Base-by-base conservation (phyloP, 2,113 vertebrate genomes). In the Elanoides forficatus region DNA sequence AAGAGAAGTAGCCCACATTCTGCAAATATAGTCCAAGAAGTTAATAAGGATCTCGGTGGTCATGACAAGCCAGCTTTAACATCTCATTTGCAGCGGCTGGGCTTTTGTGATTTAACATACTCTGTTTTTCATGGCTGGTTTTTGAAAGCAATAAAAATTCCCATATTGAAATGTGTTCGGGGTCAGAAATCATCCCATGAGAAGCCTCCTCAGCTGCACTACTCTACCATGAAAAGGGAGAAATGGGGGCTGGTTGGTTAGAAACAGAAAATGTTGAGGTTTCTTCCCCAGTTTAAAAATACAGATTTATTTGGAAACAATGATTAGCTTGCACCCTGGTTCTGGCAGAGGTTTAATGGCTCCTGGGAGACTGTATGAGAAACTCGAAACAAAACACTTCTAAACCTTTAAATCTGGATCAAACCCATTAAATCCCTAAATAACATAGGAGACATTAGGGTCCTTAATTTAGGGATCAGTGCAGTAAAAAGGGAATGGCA, bases 401-500 rank as follows among this genome's bases (percentile, higher is more conserved):
- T 80, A 73, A 75, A 91, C 78, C 42, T 84, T 84, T 86, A 81
- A 95, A 95, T 86, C 72, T 92, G 43, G 81, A 84, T 97, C 40
- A 81, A 97, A 96, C 45, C 79, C 32, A 58, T 97, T 96, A 95
- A 97, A 96, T 96, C 66, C 29, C 74, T 84, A 72, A 96, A 94
- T 85, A 90, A 84, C 85, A 92, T 8, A 56, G 74, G 48, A 97
- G 85, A 79, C 83, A 75, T 56, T 96, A 92, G 90, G 6, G 67
- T n/a, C 52, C 74, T 76, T 93, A 95, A 96, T 98, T 97, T 93
- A 90, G 90, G 86, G 96, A 98, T 98, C 96, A 94, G 89, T 76
- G 94, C 81, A 95, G 90, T 94, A 97, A 93, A 96, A 98, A 95
- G 82, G 84, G 91, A 98, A 96, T 95, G 95, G 94, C 94, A 97